Base-by-base conservation (phyloP, 2,113 vertebrate genomes). In the Eira barbara region DNA sequence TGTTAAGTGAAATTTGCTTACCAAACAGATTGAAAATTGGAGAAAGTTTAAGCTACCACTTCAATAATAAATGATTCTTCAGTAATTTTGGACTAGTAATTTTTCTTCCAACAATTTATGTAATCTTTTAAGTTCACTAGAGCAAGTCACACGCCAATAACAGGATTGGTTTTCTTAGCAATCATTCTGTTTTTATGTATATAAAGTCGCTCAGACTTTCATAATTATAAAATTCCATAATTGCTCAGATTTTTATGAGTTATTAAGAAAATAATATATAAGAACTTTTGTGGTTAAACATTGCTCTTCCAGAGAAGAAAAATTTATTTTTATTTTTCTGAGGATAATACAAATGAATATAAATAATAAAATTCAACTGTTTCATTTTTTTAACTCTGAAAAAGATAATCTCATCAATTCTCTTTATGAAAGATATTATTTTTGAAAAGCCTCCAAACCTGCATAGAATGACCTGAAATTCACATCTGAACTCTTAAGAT, bases 21-120 rank as follows among this genome's bases (percentile, higher is more conserved):
- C 65, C 88, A 96, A 80, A 61, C 47, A 95, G 79, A 92, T 2
- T 88, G 69, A 92, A 95, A 95, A 47, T 73, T 12, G 9, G 21
- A 31, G n/a, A 36, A 71, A 76, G 6, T 76, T 95, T 85, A 87
- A 91, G 65, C 36, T 83, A 29, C 57, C 90, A 29, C 36, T 91
- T 39, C 73, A 12, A 49, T 65, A n/a, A 84, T 27, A 69, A 71
- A 10, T 7, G 71, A 36, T n/a, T 81, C n/a, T 85, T 57, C 13
- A 52, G 36, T 78, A 47, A 89, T 71, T 91, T 61, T 63, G 34
- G 8, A 49, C n/a, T 78, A 67, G 65, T 36, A 57, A 79, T 45
- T 73, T 90, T 94, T 92, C 71, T 91, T 42, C 20, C 27, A 67
- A n/a, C 1, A 71, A 85, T n/a, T 69, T 31, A 69, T 81, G 15